phyloP scores from a whole-genome alignment of 2,888 invertebrate species.

The Lasioglossum leucozonium region DNA sequence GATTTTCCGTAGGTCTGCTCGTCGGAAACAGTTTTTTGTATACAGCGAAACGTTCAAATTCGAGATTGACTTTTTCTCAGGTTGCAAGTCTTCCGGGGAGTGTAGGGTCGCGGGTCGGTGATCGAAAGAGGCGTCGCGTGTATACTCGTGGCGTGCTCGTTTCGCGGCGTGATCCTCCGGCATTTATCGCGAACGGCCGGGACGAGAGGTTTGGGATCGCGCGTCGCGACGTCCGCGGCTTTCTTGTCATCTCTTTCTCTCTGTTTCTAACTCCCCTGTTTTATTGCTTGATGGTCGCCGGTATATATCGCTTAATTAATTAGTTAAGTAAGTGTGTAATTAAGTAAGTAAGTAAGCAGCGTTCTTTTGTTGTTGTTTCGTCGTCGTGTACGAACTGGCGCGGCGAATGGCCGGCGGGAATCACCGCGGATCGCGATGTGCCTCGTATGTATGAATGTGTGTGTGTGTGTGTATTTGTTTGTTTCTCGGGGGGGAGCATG shows the following conservation, averaged over 20 bases:
- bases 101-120: not conserved
- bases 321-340: conserved; percentile 36
- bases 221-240: conserved; percentile 23
- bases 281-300: conserved; percentile 66
- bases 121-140: not conserved
- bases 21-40: not conserved
- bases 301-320: conserved; percentile 48
- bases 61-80: not conserved
- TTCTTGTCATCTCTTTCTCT: conserved; percentile 6
- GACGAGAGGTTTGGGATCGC: conserved; percentile 18
- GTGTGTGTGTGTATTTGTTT: not conserved
- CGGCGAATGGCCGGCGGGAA: conserved; percentile 23
- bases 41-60: not conserved
- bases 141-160: not conserved
- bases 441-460: not conserved
- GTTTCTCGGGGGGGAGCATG: conserved; percentile 12
- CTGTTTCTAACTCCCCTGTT: conserved; percentile 46
- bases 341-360: conserved; percentile 41
- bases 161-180: conserved; percentile 34
- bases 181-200: not conserved
- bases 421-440: conserved; percentile 27
- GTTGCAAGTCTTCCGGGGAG: not conserved
- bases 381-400: conserved; percentile 52
- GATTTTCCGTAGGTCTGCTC: not conserved
- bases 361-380: not conserved